Conservation (phyloP, 2,888 invertebrate species). For the Tetanocera ferruginea region DNA sequence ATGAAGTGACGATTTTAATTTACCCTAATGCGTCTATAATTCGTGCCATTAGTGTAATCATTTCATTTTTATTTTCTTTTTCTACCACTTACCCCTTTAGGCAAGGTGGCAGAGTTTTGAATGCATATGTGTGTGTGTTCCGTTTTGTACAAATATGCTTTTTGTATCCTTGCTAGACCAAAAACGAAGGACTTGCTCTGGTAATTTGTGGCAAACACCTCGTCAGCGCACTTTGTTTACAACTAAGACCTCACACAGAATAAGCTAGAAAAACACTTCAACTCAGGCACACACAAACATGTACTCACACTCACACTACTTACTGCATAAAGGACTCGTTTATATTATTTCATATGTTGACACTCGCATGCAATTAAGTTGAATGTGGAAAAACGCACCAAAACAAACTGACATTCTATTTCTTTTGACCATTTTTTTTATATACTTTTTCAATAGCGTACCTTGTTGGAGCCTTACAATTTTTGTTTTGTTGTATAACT, state of each 20-base stretch:
- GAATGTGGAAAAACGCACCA: neutral
- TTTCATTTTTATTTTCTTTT: conserved; percentile 54
- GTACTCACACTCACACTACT: neutral
- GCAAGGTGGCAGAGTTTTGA: no score
- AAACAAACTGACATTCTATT: neutral
- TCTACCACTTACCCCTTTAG: conserved; percentile 43
- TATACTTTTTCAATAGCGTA: neutral
- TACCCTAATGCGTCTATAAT: conserved; percentile 70
- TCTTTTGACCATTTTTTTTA: neutral
- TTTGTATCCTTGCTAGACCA: conserved; percentile 7
- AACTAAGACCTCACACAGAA: neutral
- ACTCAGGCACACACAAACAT: neutral
- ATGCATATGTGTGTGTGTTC: neutral
- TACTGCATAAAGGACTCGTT: conserved; percentile 50
- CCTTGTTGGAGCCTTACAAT: neutral
- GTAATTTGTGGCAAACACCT: conserved; percentile 39
- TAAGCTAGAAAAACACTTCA: neutral
- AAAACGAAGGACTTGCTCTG: conserved; percentile 4
- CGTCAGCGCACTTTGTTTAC: neutral
- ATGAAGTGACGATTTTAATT: conserved; percentile 66
- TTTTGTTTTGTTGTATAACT: neutral
- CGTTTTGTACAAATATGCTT: conserved; percentile 6
- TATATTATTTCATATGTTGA: conserved; percentile 63
- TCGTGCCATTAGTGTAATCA: conserved; percentile 69
- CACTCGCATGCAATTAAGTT: conserved; percentile 61